These are phyloP conservation scores for Nowickia ferox DNA, from an alignment of 2,888 invertebrate species.

Conservation along the genomic window DNA sequence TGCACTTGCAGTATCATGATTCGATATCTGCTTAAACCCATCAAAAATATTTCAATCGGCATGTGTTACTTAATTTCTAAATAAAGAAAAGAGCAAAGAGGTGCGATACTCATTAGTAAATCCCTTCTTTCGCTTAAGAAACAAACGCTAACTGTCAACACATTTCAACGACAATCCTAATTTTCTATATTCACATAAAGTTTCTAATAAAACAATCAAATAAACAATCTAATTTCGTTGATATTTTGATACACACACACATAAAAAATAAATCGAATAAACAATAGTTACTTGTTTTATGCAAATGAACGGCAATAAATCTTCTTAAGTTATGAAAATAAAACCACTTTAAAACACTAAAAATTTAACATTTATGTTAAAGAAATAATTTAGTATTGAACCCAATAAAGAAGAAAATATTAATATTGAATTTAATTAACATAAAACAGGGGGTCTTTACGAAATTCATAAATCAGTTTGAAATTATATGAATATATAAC, in stretches of 20 bases:
- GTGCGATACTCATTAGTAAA: no score
- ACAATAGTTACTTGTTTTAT: constrained; percentile 42
- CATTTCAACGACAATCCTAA: constrained; percentile 8
- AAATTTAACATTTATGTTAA: constrained; percentile 10
- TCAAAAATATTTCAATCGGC: no score
- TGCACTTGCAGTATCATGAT: no score
- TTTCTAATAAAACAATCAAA: constrained; percentile 43
- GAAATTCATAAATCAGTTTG: constrained; percentile 21
- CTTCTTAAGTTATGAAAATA: constrained; percentile 17
- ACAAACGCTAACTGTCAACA: constrained; percentile 26
- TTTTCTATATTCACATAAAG: constrained; percentile 19
- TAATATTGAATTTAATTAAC: constrained; percentile 7
- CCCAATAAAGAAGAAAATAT: constrained; percentile 2
- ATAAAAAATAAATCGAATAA: not conserved
- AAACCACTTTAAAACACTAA: not conserved
- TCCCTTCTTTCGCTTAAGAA: not conserved
- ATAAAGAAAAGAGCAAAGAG: no score
- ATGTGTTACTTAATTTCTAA: no score
- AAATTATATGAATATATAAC: no score
- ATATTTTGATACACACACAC: not conserved
- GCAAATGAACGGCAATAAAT: constrained; percentile 50
- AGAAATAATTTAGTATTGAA: not conserved
- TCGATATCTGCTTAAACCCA: no score
- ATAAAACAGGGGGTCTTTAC: constrained; percentile 43
- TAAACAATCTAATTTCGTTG: constrained; percentile 14